Conservation (phyloP, 1,140 invertebrate species). For the Trichogramma pretiosum region DNA sequence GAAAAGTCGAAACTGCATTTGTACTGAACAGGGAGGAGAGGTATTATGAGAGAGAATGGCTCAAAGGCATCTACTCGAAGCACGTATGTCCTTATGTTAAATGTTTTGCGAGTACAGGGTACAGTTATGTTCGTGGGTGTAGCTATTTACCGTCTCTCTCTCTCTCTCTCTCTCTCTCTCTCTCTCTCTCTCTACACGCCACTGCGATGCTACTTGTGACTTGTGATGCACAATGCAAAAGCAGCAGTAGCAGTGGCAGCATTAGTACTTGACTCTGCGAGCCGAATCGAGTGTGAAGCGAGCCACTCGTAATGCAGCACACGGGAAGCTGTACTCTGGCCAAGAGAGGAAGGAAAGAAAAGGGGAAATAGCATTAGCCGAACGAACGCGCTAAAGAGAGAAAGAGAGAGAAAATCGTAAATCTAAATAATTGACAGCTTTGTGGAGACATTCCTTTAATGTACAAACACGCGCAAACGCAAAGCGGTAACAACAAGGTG, state of each 20-base stretch:
- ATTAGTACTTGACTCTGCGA: no score
- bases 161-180: no score
- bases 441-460: no score
- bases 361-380: not conserved
- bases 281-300: no score
- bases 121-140: constrained; percentile 22
- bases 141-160: constrained; percentile 18
- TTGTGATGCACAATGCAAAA: constrained; percentile 1
- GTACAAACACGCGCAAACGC: no score
- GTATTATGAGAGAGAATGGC: not conserved
- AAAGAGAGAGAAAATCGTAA: constrained; percentile 25
- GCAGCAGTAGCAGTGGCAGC: not conserved
- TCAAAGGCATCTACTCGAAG: constrained; percentile 1
- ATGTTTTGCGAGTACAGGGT: constrained; percentile 9
- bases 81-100: constrained; percentile 16
- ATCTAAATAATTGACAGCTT: constrained; percentile 37
- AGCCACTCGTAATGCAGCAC: no score
- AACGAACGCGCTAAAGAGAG: not conserved
- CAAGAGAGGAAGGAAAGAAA: not conserved
- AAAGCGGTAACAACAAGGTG: no score
- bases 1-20: no score
- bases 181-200: no score
- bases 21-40: no score
- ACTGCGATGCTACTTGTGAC: no score
- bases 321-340: no score